phyloP scores from a whole-genome alignment of 2,888 invertebrate genomes.

The Ochlodes sylvanus region DNA sequence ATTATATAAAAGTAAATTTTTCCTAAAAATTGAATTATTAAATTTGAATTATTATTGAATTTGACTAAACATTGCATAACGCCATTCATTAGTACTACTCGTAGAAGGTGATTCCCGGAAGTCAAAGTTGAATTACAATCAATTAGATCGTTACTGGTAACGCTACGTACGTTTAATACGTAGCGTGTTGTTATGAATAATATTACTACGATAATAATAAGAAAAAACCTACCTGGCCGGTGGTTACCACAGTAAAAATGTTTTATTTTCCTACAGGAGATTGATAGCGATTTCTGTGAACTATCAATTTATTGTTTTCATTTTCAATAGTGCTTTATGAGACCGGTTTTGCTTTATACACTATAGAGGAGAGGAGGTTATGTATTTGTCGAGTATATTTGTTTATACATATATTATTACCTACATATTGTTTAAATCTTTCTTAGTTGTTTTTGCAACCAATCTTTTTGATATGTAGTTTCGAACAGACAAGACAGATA shows the following conservation, averaged over 20 bases:
- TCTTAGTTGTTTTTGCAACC: too few relatives aligned
- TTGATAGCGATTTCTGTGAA: not conserved
- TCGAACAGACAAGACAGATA: too few relatives aligned
- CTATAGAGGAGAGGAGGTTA: too few relatives aligned
- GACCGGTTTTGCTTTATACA: not conserved
- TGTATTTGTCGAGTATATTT: too few relatives aligned
- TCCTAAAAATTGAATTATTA: too few relatives aligned
- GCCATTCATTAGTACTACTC: too few relatives aligned
- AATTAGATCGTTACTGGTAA: conserved; percentile 15
- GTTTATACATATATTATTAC: too few relatives aligned
- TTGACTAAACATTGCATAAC: too few relatives aligned
- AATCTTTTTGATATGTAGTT: too few relatives aligned
- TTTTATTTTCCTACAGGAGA: not conserved
- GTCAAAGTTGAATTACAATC: conserved; percentile 7
- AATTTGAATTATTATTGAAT: too few relatives aligned
- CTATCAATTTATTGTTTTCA: not conserved
- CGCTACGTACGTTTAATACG: not conserved
- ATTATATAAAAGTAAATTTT: too few relatives aligned
- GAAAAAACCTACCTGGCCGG: not conserved
- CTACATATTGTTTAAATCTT: too few relatives aligned
- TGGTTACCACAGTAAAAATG: not conserved
- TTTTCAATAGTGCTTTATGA: not conserved
- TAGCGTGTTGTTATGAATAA: not conserved
- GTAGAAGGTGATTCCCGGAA: conserved; percentile 14
- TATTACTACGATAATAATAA: not conserved